These are phyloP conservation scores for Camelus dromedarius DNA, from an alignment of 2,113 vertebrate genomes.

Conservation along the genomic window DNA sequence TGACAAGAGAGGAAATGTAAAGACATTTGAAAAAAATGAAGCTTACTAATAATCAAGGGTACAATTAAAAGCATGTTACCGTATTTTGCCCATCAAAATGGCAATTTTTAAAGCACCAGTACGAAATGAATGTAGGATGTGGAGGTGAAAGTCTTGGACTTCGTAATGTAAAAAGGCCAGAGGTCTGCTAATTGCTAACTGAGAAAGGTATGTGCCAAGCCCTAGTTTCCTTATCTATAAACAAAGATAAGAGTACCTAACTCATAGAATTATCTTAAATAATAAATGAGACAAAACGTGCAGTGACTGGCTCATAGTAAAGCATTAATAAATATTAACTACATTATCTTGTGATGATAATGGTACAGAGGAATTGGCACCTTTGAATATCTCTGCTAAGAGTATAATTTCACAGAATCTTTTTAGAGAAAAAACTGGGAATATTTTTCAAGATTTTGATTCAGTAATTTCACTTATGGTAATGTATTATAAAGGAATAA, in stretches of 20 bases:
- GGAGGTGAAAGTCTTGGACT: background rate
- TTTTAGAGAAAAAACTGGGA: background rate
- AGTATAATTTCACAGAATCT: background rate
- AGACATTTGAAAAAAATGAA: background rate
- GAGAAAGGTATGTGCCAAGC: background rate
- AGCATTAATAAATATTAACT: background rate
- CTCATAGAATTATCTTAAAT: background rate
- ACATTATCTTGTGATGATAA: background rate
- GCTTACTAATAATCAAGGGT: background rate
- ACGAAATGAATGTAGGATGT: background rate
- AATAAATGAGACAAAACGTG: background rate
- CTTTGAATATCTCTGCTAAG: background rate
- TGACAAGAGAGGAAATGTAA: background rate
- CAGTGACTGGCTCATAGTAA: background rate
- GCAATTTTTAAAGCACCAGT: background rate
- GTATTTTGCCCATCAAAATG: background rate
- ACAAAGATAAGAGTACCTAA: background rate
- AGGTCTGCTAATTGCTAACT: background rate
- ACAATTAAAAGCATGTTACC: background rate
- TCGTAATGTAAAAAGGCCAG: background rate
- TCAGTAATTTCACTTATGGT: background rate
- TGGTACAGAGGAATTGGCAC: background rate
- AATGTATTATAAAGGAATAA: constrained; percentile 1
- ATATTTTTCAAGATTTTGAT: background rate
- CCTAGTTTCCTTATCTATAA: background rate